Evolutionary conservation across 2,113 vertebrate genomes (phyloP).

Genomic region (Grammomys surdaster): DNA sequence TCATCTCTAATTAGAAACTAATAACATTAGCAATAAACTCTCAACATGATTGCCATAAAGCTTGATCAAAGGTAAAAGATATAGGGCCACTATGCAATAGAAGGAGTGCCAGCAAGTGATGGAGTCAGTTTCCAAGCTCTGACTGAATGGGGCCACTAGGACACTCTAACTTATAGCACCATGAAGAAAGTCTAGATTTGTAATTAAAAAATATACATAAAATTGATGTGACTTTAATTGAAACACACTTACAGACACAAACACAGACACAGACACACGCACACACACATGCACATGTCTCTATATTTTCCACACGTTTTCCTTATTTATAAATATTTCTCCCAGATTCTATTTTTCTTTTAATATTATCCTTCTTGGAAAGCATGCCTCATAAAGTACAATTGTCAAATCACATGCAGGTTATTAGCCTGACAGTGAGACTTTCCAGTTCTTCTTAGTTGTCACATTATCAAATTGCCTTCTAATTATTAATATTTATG

Average conservation of each 20-base stretch:
- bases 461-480: neutral
- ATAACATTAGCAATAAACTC: slow-evolving; percentile 80
- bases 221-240: neutral
- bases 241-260: slow-evolving; percentile 34
- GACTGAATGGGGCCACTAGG: rapidly evolving
- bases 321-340: slow-evolving; percentile 12
- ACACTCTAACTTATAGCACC: neutral
- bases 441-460: neutral
- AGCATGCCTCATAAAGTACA: neutral
- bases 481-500: neutral
- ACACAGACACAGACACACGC: too few relatives aligned
- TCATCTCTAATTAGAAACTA: slow-evolving; percentile 85
- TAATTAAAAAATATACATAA: slow-evolving; percentile 12
- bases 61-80: slow-evolving; percentile 26
- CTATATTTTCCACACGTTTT: neutral
- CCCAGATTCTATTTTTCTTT: neutral
- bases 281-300: too few relatives aligned
- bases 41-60: slow-evolving; percentile 63
- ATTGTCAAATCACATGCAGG: neutral
- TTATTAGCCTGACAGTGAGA: neutral
- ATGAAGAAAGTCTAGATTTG: slow-evolving; percentile 30
- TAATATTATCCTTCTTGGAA: neutral
- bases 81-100: rapidly evolving
- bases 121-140: rapidly evolving
- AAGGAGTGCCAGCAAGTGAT: neutral